Evolutionary conservation across 2,113 vertebrate species (phyloP).

Genomic region (Murina feae): DNA sequence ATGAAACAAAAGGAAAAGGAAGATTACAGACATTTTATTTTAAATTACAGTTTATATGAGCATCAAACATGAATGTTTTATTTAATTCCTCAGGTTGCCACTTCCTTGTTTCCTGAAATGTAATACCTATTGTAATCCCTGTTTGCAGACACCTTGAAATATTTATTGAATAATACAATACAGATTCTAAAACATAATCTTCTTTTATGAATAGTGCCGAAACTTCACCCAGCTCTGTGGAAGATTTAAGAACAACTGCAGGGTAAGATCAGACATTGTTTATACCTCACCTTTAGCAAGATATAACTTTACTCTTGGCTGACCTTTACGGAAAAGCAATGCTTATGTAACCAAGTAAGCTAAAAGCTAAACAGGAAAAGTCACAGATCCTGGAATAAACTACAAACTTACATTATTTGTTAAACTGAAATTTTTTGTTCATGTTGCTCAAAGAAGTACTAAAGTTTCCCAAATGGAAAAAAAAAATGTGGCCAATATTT

Average conservation of each 20-base stretch:
- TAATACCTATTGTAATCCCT: constrained; percentile 74
- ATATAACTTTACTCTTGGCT: constrained; percentile 77
- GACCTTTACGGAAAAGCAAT: constrained; percentile 75
- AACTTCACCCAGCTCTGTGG: constrained; percentile 64
- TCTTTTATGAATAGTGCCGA: constrained; percentile 73
- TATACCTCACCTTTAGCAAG: constrained; percentile 76
- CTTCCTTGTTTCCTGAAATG: constrained; percentile 73
- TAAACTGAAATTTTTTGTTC: constrained; percentile 73
- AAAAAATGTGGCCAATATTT: constrained; percentile 56
- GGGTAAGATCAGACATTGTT: constrained; percentile 76
- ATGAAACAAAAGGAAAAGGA: constrained; percentile 60
- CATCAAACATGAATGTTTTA: constrained; percentile 63
- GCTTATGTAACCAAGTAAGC: constrained; percentile 75
- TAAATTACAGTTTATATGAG: constrained; percentile 69
- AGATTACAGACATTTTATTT: constrained; percentile 65
- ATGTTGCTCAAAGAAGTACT: constrained; percentile 55
- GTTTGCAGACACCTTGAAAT: constrained; percentile 79
- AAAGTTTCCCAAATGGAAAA: constrained; percentile 60
- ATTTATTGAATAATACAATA: constrained; percentile 79
- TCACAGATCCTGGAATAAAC: constrained; percentile 61
- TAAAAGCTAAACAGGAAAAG: constrained; percentile 77
- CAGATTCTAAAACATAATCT: constrained; percentile 77
- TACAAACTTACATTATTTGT: constrained; percentile 70
- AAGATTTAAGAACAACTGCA: constrained; percentile 74
- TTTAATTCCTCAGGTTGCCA: constrained; percentile 66